Evolutionary conservation across 2,888 invertebrate genomes (phyloP).

Genomic region (Hesperia comma): DNA sequence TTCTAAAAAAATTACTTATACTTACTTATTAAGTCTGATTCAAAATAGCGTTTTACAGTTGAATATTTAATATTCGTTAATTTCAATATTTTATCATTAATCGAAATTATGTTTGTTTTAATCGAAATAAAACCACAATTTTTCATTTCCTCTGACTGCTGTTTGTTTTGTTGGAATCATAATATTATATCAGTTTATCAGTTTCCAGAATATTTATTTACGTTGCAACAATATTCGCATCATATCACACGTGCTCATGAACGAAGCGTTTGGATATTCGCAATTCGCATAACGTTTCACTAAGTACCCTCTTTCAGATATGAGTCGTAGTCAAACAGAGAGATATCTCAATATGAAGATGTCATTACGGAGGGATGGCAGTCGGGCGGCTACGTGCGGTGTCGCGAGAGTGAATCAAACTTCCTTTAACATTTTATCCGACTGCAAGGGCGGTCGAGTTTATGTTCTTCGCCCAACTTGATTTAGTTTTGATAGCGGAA

Average conservation of each 20-base stretch:
- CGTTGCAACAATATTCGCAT: conserved; percentile 23
- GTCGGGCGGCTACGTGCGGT: conserved; percentile 60
- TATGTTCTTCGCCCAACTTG: conserved; percentile 79
- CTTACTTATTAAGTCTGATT: too few species aligned
- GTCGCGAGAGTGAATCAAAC: conserved; percentile 79
- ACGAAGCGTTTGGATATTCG: conserved; percentile 21
- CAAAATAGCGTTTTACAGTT: too few species aligned
- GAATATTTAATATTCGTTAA: too few species aligned
- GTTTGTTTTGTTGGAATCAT: not conserved
- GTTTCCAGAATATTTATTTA: conserved; percentile 18
- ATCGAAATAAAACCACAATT: not conserved
- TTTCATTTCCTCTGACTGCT: not conserved
- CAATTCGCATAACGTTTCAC: conserved; percentile 62
- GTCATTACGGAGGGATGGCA: conserved; percentile 66
- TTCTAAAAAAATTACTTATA: too few species aligned
- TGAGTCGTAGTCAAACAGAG: conserved; percentile 77
- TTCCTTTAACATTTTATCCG: conserved; percentile 80
- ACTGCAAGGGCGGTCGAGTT: conserved; percentile 80
- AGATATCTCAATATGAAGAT: conserved; percentile 73
- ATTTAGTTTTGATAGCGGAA: conserved; percentile 82
- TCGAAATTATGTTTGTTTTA: too few species aligned
- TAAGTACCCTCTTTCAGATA: conserved; percentile 72
- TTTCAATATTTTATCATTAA: too few species aligned
- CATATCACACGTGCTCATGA: conserved; percentile 32
- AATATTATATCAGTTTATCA: not conserved